Base-by-base conservation (phyloP, 2,888 invertebrate genomes). In the Tinea semifulvella region DNA sequence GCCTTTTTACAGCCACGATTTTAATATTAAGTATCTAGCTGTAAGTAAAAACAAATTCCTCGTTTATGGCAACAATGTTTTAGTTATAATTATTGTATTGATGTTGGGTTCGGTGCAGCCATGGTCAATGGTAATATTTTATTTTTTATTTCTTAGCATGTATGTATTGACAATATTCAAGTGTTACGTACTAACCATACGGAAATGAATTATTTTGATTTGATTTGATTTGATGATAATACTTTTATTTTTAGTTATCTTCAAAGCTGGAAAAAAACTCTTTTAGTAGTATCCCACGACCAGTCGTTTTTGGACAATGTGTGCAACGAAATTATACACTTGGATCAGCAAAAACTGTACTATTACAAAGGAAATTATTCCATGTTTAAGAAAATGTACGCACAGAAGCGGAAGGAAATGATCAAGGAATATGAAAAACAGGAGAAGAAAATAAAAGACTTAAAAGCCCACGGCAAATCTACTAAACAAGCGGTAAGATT, bases 241-340 rank as follows among this genome's bases (percentile, higher is more conserved):
- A n/a, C n/a, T n/a, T n/a, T n/a, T n/a, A 22, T 22, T 11, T 73
- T 47, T 70, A 93, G 92, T 68, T 98, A 98, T 67, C 83, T 99
- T 16, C 98, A 98, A 84, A 88, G 88, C 2, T 99, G 99, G 99
- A 99, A 99, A 75, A 99, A 99, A 66, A 99, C 99, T 0, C 79
- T 99, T 2, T 77, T 99, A 20, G 92, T 99, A 47, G 99, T 99
- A 8, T 99, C 98, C 58, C 99, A 99, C 88, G 99, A 99, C 85
- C 99, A 99, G 80, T 96, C 96, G 53, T 99, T 99, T 83, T 88
- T 99, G 57, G 98, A 99, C 69, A 99, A 98, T 63, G 98, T 99
- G 2, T 99, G 99, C 71, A 98, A 98, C 46, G 99, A 99, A 80
- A 93, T 99, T 52, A 93, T 99, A 49, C 99, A 99, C 65, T 82